Conservation (phyloP, 2,113 vertebrate species). For the Abramis brama region DNA sequence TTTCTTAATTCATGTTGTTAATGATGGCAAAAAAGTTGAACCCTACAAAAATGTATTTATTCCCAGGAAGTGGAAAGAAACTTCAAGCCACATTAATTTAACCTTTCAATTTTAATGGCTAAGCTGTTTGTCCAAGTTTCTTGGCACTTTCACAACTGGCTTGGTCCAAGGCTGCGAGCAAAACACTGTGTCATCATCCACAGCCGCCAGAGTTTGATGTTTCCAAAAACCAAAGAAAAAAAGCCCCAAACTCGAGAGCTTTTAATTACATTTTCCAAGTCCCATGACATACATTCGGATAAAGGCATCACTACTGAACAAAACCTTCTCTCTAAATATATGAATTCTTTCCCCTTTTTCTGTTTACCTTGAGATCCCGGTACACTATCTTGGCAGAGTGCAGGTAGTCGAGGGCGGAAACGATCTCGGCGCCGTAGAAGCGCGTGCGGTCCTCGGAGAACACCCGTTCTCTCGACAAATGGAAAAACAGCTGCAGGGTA, state of each 20-base stretch:
- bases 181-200: conserved; percentile 60
- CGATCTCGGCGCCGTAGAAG: conserved; percentile 98
- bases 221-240: conserved; percentile 52
- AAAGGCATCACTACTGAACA: conserved; percentile 47
- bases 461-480: conserved; percentile 99
- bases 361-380: conserved; percentile 98
- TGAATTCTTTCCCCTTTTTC: conserved; percentile 73
- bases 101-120: conserved; percentile 78
- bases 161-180: conserved; percentile 60
- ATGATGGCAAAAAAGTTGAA: neutral
- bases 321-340: conserved; percentile 67
- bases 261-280: conserved; percentile 65
- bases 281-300: conserved; percentile 50
- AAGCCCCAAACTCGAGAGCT: conserved; percentile 57
- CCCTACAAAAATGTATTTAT: conserved; percentile 48
- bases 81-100: conserved; percentile 69
- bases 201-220: conserved; percentile 61
- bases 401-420: conserved; percentile 97
- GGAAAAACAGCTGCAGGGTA: conserved; percentile 99
- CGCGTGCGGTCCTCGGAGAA: conserved; percentile 99
- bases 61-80: conserved; percentile 59
- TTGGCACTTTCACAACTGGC: conserved; percentile 53
- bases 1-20: neutral
- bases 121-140: conserved; percentile 55
- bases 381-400: conserved; percentile 99